A percentile compares a stretch with the other conserved stretches of the same genome.
phyloP scores from a whole-genome alignment of 2,113 vertebrate species.

The Pteronura brasiliensis region DNA sequence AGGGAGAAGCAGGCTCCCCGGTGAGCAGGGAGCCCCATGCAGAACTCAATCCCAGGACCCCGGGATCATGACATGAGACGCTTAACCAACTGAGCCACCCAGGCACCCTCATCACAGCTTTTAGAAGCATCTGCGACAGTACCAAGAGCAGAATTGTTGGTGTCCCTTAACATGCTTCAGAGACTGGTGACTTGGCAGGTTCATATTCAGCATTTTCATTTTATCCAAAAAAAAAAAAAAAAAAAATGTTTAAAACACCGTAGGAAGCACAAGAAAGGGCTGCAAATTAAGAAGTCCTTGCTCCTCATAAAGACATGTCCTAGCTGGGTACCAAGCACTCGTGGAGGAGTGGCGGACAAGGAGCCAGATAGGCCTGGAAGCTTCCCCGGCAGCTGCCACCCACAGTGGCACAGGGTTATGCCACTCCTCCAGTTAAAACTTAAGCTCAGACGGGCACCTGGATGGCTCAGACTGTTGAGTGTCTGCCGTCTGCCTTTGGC shows the following conservation, averaged over 20 bases:
- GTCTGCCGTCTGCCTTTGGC: background rate
- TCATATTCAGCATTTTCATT: background rate
- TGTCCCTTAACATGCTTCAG: background rate
- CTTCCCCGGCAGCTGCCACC: too few relatives aligned
- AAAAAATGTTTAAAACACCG: background rate
- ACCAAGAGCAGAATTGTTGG: background rate
- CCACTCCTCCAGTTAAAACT: background rate
- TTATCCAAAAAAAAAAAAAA: background rate
- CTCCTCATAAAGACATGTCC: background rate
- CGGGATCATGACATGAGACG: background rate
- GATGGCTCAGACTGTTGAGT: background rate
- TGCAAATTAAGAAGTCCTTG: background rate
- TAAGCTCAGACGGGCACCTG: background rate
- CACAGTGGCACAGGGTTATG: rapidly evolving
- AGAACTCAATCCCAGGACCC: background rate
- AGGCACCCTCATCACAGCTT: background rate
- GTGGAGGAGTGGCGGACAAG: rapidly evolving
- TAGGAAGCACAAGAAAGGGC: background rate
- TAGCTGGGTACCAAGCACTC: background rate
- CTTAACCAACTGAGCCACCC: background rate
- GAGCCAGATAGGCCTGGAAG: rapidly evolving
- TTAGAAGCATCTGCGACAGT: background rate
- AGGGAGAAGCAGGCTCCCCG: background rate
- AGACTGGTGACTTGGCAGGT: background rate
- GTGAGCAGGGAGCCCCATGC: background rate